These are phyloP conservation scores for Sebastes iracundus DNA, from an alignment of 2,797 vertebrate genomes.

Conservation along the genomic window DNA sequence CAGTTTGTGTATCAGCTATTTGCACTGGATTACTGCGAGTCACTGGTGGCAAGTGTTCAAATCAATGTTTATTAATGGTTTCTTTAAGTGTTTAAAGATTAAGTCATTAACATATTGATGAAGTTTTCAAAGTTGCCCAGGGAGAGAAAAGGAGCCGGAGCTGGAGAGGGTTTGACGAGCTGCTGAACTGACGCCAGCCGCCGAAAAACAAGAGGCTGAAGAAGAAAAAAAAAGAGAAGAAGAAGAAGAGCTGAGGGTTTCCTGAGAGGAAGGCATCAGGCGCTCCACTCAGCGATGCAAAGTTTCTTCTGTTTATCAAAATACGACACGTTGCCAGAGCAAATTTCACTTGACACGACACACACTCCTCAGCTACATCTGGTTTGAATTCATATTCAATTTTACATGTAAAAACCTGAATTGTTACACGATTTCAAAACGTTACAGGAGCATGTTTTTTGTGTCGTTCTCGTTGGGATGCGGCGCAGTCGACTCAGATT, in stretches of 20 bases:
- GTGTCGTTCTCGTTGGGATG: constrained; percentile 22
- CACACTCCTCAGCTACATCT: not conserved
- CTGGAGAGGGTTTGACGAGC: constrained; percentile 84
- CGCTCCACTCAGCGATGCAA: not conserved
- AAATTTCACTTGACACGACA: not conserved
- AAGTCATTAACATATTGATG: constrained; percentile 99
- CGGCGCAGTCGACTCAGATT: constrained; percentile 85
- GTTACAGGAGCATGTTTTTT: not conserved
- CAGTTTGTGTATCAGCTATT: constrained; percentile 89
- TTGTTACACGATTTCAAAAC: not conserved
- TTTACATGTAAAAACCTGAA: not conserved
- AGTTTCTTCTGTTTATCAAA: constrained; percentile 20
- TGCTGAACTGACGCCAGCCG: constrained; percentile 78
- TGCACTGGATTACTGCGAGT: constrained; percentile 93
- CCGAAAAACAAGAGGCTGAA: constrained; percentile 17
- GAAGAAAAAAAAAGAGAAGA: not conserved
- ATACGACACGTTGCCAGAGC: not conserved
- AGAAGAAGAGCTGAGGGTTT: not conserved
- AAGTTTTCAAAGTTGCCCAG: constrained; percentile 91
- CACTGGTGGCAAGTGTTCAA: constrained; percentile 86
- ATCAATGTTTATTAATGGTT: constrained; percentile 94
- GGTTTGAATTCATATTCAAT: not conserved
- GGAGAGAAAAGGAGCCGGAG: constrained; percentile 87
- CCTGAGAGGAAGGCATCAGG: not conserved
- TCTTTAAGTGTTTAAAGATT: constrained; percentile 96